Conservation (phyloP, 2,888 invertebrate species). For the Cataglyphis albicans region DNA sequence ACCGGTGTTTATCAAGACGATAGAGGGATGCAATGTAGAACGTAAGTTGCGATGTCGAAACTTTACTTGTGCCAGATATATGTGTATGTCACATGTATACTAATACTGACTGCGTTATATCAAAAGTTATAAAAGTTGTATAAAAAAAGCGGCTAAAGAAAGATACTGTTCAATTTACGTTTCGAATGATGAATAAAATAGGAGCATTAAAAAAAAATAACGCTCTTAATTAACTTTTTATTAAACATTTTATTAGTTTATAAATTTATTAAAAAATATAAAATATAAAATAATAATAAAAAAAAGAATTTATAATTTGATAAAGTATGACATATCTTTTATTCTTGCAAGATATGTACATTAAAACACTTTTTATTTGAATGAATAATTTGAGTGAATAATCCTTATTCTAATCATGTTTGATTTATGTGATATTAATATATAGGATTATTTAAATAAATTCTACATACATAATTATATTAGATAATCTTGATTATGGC, state of each 20-base stretch:
- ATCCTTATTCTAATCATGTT: neutral
- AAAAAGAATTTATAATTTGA: neutral
- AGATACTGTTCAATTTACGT: neutral
- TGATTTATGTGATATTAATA: neutral
- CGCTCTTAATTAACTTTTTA: neutral
- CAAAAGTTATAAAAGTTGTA: neutral
- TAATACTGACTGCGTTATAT: neutral
- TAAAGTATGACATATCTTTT: neutral
- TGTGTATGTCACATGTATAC: neutral
- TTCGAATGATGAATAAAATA: neutral
- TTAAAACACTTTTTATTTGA: neutral
- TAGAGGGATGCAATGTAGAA: slow-evolving; percentile 92
- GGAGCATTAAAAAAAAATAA: neutral
- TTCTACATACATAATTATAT: neutral
- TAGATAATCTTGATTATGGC: neutral
- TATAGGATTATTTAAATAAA: neutral
- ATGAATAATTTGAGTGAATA: neutral
- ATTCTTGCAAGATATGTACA: neutral
- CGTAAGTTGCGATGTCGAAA: slow-evolving; percentile 88
- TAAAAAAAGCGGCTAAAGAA: neutral
- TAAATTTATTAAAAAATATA: neutral
- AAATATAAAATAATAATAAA: neutral
- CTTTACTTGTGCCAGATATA: neutral
- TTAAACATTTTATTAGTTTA: neutral
- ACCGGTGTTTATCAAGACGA: slow-evolving; percentile 91